These are phyloP conservation scores for Agriopis leucophaearia DNA, from an alignment of 2,888 invertebrate genomes.

Conservation along the genomic window DNA sequence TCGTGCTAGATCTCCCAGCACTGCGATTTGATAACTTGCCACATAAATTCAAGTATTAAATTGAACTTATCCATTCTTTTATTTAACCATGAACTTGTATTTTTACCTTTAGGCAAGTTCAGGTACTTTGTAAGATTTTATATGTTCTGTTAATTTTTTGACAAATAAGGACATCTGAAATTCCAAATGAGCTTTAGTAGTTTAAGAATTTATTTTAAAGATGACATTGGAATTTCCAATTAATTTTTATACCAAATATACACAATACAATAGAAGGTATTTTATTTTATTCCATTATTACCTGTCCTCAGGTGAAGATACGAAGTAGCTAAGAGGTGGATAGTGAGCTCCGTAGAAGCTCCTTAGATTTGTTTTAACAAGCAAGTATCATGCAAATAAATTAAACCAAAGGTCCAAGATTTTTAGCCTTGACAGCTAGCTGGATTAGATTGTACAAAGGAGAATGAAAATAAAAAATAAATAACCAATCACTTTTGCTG, in stretches of 20 bases:
- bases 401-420: too few species aligned
- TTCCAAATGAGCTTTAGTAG: slow-evolving; percentile 50
- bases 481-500: too few species aligned
- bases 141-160: slow-evolving; percentile 9
- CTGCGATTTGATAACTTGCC: slow-evolving; percentile 3
- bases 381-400: too few species aligned
- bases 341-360: too few species aligned
- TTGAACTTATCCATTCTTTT: not conserved
- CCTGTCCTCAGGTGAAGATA: not conserved
- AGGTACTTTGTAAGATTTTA: slow-evolving; percentile 11
- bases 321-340: too few species aligned
- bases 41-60: slow-evolving; percentile 1
- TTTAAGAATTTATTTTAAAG: slow-evolving; percentile 64
- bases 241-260: slow-evolving; percentile 85
- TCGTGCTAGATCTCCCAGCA: not conserved
- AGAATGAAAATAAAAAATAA: too few species aligned
- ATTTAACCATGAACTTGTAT: not conserved
- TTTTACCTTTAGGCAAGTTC: slow-evolving; percentile 4
- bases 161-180: slow-evolving; percentile 19
- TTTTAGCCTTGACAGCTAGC: too few species aligned
- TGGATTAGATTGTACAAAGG: too few species aligned
- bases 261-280: slow-evolving; percentile 51
- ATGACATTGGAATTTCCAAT: slow-evolving; percentile 70
- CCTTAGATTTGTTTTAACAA: too few species aligned
- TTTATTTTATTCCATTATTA: not conserved